Evolutionary conservation across 2,113 vertebrate genomes (phyloP), one percentile per base, ranked within the genome.

Genomic region (Labrus mixtus): DNA sequence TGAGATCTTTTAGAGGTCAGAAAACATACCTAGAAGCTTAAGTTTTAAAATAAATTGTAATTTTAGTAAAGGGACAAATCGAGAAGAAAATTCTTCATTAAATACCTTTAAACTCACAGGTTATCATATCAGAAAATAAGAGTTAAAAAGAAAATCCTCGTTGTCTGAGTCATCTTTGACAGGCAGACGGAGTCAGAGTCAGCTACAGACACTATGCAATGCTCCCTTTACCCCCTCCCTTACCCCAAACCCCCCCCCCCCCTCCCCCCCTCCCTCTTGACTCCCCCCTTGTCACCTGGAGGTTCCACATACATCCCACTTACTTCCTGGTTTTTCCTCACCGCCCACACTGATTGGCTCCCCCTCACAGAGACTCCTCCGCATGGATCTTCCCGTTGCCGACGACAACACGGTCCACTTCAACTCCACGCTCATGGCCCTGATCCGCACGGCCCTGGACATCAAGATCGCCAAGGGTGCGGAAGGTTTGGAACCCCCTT

Each of bases 331-430:
- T 62, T 65, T 65, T 33, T 68, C 51, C 83, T 87, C 77, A 92
- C 79, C 63, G 54, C 71, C 81, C 37, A 39, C 77, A 75, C 60
- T 80, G 88, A 84, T 78, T 92, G 93, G 77, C 90, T 94, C 83
- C 83, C 90, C 71, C n/a, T n/a, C 78, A 54, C 94, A 98, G 97
- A 95, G 97, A 87, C 94, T 98, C 37, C 93, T 98, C 37, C 94
- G 97, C 43, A 98, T 98, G 97, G 97, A 98, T 67, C 93, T 98
- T 73, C 97, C 97, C 0, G 97, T 98, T 16, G 97, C 97, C 0
- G 97, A 98, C 0, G 97, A 98, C 94, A 98, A 97, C 92, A 95
- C 96, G 0, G 97, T 98, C 60, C 97, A 98, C 87, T 98, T 98
- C 91, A 97, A 97, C 88, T 97, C 97, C 62, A 98, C 97, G 3